Evolutionary conservation across 2,113 vertebrate species (phyloP).

Genomic region (Calidris pygmaea): DNA sequence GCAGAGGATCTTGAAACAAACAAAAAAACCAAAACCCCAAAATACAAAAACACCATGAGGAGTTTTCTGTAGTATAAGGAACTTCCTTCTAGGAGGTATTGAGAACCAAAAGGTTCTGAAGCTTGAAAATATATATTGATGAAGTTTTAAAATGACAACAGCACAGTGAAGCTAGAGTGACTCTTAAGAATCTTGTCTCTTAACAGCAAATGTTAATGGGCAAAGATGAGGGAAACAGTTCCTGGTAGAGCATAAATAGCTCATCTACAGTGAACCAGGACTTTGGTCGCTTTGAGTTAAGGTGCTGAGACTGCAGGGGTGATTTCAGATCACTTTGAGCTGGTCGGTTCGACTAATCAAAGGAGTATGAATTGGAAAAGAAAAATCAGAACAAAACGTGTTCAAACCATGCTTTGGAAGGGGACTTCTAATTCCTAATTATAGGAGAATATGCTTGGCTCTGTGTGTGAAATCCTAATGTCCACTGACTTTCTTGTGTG

Average conservation of each 20-base stretch:
- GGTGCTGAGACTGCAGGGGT: neutral
- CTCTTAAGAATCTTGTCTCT: neutral
- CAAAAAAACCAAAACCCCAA: neutral
- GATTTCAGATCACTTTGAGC: neutral
- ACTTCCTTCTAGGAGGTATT: neutral
- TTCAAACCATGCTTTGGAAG: neutral
- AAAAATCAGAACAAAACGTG: neutral
- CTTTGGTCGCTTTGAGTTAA: neutral
- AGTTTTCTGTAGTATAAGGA: neutral
- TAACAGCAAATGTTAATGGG: neutral
- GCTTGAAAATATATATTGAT: neutral
- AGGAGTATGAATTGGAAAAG: neutral
- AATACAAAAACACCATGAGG: neutral
- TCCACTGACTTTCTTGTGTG: neutral
- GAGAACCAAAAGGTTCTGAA: neutral
- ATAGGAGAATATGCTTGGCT: neutral
- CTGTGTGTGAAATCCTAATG: neutral
- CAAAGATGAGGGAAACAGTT: neutral
- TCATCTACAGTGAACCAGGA: neutral
- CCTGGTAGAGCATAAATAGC: neutral
- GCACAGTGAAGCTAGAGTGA: neutral
- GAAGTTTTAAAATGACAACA: neutral
- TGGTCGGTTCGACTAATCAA: neutral
- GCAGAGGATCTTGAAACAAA: neutral
- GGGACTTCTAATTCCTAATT: neutral